A percentile compares a stretch with the other conserved stretches of the same genome.
phyloP scores from a whole-genome alignment of 1,140 invertebrate species.

The Stegodyphus dumicola region DNA sequence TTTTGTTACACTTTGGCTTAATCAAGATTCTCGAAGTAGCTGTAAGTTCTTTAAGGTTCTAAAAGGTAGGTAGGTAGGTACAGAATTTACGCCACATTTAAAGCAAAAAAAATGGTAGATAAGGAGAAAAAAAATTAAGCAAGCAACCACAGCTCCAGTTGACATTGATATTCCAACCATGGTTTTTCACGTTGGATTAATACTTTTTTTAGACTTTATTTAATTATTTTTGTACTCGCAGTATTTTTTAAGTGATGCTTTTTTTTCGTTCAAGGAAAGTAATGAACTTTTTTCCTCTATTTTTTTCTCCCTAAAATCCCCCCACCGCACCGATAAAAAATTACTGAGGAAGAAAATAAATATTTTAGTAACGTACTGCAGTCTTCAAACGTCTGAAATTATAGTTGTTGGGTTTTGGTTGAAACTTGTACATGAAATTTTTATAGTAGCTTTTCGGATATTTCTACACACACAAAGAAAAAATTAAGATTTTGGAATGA shows the following conservation, averaged over 20 bases:
- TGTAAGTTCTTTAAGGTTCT: slow-evolving; percentile 52
- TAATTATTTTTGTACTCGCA: slow-evolving; percentile 49
- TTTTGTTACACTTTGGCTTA: slow-evolving; percentile 55
- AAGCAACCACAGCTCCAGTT: slow-evolving; percentile 31
- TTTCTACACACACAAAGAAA: no score
- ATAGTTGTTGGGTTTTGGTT: no score
- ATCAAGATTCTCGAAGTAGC: slow-evolving; percentile 53
- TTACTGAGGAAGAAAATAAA: neutral
- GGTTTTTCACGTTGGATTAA: slow-evolving; percentile 43
- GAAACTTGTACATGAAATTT: no score
- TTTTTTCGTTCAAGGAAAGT: neutral
- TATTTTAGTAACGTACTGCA: neutral
- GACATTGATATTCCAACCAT: slow-evolving; percentile 55
- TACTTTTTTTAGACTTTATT: slow-evolving; percentile 50
- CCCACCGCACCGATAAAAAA: neutral
- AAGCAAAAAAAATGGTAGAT: slow-evolving; percentile 20
- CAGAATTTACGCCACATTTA: slow-evolving; percentile 47
- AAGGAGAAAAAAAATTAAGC: slow-evolving; percentile 26
- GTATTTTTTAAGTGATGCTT: slow-evolving; percentile 17
- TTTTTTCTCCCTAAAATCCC: neutral
- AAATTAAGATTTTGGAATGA: no score
- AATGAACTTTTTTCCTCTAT: slow-evolving; percentile 8
- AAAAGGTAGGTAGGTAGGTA: slow-evolving; percentile 55
- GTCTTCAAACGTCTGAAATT: no score
- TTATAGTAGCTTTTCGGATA: no score